Evolutionary conservation across 2,888 invertebrate species (phyloP).

Genomic region (Chelonus formosanus): DNA sequence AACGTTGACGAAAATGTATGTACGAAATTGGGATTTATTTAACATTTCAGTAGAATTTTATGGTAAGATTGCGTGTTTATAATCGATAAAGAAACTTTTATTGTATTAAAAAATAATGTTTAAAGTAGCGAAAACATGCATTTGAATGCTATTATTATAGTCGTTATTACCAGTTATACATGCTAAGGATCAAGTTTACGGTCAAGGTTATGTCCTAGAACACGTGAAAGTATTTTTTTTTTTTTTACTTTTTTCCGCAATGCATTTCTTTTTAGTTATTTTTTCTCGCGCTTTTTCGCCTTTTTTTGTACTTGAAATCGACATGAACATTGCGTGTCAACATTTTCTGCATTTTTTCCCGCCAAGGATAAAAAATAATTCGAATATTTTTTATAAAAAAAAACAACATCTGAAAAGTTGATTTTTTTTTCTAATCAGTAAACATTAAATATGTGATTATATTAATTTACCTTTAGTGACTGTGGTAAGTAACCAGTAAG

Average conservation of each 20-base stretch:
- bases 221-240: constrained; percentile 41
- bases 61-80: constrained; percentile 6
- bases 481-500: constrained; percentile 85
- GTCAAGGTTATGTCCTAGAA: constrained; percentile 44
- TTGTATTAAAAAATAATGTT: too few relatives aligned
- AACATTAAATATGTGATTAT: too few relatives aligned
- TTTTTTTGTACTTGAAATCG: too few relatives aligned
- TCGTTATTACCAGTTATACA: not conserved
- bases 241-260: constrained; percentile 9
- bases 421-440: too few relatives aligned
- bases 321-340: too few relatives aligned
- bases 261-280: not conserved
- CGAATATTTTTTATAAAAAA: too few relatives aligned
- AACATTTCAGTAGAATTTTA: not conserved
- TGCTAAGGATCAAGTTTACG: constrained; percentile 27
- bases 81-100: not conserved
- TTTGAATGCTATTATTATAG: constrained; percentile 13
- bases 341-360: too few relatives aligned
- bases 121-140: not conserved
- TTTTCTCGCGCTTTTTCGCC: too few relatives aligned
- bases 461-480: constrained; percentile 79
- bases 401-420: too few relatives aligned
- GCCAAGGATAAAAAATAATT: too few relatives aligned
- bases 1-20: too few relatives aligned
- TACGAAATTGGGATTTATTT: too few relatives aligned